Evolutionary conservation across 1,140 invertebrate species (phyloP).

Genomic region (Drosophila seguyi): DNA sequence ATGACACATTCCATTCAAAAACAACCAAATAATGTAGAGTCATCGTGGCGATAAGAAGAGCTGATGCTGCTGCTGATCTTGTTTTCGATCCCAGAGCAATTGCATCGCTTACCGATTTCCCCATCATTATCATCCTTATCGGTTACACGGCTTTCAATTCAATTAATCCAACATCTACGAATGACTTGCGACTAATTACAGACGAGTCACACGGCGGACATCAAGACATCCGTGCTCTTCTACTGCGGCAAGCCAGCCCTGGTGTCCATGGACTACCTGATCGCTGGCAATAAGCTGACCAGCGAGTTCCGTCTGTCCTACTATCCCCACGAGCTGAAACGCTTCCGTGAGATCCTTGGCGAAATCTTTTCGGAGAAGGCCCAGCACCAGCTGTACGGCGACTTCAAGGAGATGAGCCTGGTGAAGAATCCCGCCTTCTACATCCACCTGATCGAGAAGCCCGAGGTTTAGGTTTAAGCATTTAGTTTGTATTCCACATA

Average conservation of each 20-base stretch:
- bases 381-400: conserved; percentile 91
- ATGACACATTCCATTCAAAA: conserved; percentile 42
- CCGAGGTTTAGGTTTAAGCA: conserved; percentile 56
- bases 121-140: conserved; percentile 23
- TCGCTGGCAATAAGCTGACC: conserved; percentile 87
- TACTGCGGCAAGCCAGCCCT: conserved; percentile 90
- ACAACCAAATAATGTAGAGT: conserved; percentile 31
- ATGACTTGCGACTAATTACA: conserved; percentile 85
- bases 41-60: conserved; percentile 50
- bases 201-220: conserved; percentile 92
- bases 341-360: conserved; percentile 89
- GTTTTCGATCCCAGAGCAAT: conserved; percentile 15
- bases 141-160: conserved; percentile 6
- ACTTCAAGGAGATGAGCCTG: conserved; percentile 90
- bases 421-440: conserved; percentile 91
- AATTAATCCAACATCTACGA: conserved; percentile 14
- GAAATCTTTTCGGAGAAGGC: conserved; percentile 89
- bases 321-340: conserved; percentile 91
- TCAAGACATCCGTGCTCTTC: conserved; percentile 92
- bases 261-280: conserved; percentile 92
- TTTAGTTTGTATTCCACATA: conserved; percentile 50
- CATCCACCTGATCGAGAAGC: conserved; percentile 93
- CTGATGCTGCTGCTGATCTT: conserved; percentile 14
- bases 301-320: conserved; percentile 94
- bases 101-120: conserved; percentile 10